These are phyloP conservation scores for Oxycera nigricornis DNA, from an alignment of 2,888 invertebrate genomes.

Conservation along the genomic window DNA sequence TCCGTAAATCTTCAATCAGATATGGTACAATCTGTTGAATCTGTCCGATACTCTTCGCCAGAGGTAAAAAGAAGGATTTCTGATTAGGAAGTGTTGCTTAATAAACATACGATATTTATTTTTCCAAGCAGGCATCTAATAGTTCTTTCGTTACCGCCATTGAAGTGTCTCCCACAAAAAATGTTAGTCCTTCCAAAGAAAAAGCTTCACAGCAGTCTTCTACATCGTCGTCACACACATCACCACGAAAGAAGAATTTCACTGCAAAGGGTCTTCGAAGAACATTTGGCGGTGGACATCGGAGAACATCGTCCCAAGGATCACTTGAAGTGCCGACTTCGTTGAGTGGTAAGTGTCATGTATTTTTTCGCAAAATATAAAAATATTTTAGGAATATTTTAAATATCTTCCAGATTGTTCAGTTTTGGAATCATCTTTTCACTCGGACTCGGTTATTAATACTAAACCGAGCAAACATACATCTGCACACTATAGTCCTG, in stretches of 20 bases:
- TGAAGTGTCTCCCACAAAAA: neutral
- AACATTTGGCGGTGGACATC: slow-evolving; percentile 68
- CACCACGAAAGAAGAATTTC: slow-evolving; percentile 78
- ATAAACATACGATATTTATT: neutral
- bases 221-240: slow-evolving; percentile 81
- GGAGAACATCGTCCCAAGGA: slow-evolving; percentile 61
- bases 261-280: slow-evolving; percentile 81
- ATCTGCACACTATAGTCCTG: slow-evolving; percentile 39
- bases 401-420: slow-evolving; percentile 35
- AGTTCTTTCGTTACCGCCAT: neutral
- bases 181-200: neutral
- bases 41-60: slow-evolving; percentile 18
- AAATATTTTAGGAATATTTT: neutral
- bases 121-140: neutral
- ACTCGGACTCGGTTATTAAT: slow-evolving; percentile 59
- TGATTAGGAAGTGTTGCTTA: neutral
- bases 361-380: neutral
- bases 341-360: slow-evolving; percentile 64
- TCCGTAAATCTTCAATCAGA: slow-evolving; percentile 38
- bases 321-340: slow-evolving; percentile 72
- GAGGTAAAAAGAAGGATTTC: neutral
- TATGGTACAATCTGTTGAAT: slow-evolving; percentile 17
- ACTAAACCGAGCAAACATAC: slow-evolving; percentile 42
- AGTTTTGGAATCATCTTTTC: slow-evolving; percentile 59
- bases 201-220: slow-evolving; percentile 73